Evolutionary conservation across 2,888 invertebrate species (phyloP), one percentile per base, ranked within the genome.

Genomic region (Empis stercorea): DNA sequence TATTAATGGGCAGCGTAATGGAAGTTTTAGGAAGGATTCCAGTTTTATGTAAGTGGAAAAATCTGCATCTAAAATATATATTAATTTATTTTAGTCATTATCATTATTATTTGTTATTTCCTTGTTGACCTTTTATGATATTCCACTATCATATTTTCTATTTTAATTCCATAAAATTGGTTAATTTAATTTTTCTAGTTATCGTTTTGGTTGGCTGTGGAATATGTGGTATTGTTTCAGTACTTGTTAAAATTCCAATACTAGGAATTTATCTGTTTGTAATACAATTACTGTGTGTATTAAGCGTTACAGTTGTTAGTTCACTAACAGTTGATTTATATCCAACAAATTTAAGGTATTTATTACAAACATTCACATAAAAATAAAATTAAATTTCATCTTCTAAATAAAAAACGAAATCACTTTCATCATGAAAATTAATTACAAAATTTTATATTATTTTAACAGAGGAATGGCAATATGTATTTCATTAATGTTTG

Each of bases 401-500:
- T 15, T 38, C n/a, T n/a, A n/a, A n/a, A n/a, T n/a, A n/a, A n/a
- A n/a, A n/a, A n/a, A n/a, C n/a, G n/a, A n/a, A n/a, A n/a, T n/a
- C n/a, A n/a, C n/a, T n/a, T n/a, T n/a, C n/a, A n/a, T n/a, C n/a
- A n/a, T n/a, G n/a, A n/a, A n/a, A n/a, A n/a, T n/a, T n/a, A n/a
- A n/a, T n/a, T n/a, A n/a, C n/a, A n/a, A n/a, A n/a, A n/a, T 46
- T 15, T 41, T 42, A 10, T 44, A 16, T n/a, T n/a, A 30, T 49
- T 61, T 58, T 27, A 6, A 4, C 47, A 65, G 74, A 56, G 73
- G 68, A 34, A 74, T 73, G 73, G 73, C 73, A 27, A 59, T 74
- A 47, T 72, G 73, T 34, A 69, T 75, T 48, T 72, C 73, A 1
- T 54, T 74, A 11, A 73, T 73, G 73, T 65, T 71, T 52, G 75